Percentiles rank a stretch among this genome's conserved stretches.
phyloP scores from a whole-genome alignment of 1,140 invertebrate genomes.

The Drosophila pseudoananassae region DNA sequence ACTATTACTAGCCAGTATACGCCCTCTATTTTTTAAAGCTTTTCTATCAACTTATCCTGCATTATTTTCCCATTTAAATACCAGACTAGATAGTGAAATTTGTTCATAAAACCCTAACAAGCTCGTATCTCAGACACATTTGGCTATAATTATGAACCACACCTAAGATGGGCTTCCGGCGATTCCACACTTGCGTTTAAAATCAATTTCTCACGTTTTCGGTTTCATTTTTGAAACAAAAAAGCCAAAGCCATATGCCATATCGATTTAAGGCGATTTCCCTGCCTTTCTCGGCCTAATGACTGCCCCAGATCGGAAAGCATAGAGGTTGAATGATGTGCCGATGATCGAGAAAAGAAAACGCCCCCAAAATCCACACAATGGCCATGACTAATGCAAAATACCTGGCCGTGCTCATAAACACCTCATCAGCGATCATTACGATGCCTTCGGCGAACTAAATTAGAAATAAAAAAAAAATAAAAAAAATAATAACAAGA shows the following conservation, averaged over 20 bases:
- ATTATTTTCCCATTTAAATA: no score
- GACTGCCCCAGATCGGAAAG: conserved; percentile 60
- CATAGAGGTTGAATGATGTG: conserved; percentile 9
- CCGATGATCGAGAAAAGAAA: conserved; percentile 9
- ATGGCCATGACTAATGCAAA: conserved; percentile 76
- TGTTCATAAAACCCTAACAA: no score
- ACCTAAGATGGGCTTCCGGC: conserved; percentile 30
- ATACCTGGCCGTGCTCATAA: conserved; percentile 69
- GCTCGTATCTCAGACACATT: background rate
- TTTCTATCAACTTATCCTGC: no score
- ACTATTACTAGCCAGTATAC: no score
- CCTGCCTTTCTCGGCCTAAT: conserved; percentile 54
- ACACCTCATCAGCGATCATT: conserved; percentile 80
- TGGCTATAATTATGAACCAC: conserved; percentile 1
- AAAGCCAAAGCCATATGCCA: conserved; percentile 2
- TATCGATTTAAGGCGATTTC: conserved; percentile 50
- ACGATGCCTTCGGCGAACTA: conserved; percentile 69
- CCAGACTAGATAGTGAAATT: no score
- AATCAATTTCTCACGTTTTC: conserved; percentile 63
- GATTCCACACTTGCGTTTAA: conserved; percentile 16
- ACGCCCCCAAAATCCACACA: conserved; percentile 31
- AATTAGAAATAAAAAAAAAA: conserved; percentile 70
- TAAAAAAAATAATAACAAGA: background rate
- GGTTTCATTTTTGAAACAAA: conserved; percentile 41
- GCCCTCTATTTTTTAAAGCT: no score